phyloP scores from a whole-genome alignment of 2,888 invertebrate genomes.

The Hydrotaea cyrtoneurina region DNA sequence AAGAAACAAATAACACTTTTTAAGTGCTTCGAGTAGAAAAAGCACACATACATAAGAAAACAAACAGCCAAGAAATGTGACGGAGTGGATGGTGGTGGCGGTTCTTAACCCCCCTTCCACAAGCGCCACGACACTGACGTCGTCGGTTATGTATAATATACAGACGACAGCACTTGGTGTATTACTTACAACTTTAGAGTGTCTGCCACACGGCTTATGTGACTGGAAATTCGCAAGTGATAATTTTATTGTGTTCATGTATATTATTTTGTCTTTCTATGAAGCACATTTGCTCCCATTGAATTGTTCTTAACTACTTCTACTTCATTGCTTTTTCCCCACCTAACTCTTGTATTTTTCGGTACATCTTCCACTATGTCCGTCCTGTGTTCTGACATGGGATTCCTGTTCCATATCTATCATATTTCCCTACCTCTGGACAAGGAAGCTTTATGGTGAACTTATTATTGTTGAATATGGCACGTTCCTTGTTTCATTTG shows the following conservation, averaged over 20 bases:
- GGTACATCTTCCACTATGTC: too few relatives aligned
- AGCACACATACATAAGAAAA: constrained; percentile 23
- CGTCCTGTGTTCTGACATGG: too few relatives aligned
- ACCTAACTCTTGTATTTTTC: neutral
- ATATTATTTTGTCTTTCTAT: constrained; percentile 7
- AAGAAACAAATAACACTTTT: constrained; percentile 51
- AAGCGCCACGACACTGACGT: constrained; percentile 45
- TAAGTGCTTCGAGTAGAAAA: constrained; percentile 46
- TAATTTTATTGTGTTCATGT: constrained; percentile 24
- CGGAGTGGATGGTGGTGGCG: constrained; percentile 38
- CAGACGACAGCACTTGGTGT: constrained; percentile 24
- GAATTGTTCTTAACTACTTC: neutral
- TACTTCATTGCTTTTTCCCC: too few relatives aligned
- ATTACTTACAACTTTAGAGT: neutral
- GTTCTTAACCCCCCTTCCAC: constrained; percentile 53
- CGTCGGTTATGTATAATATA: constrained; percentile 40
- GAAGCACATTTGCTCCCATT: neutral
- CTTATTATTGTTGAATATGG: too few relatives aligned
- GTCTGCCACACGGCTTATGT: neutral
- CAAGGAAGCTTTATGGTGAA: too few relatives aligned
- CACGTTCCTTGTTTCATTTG: neutral
- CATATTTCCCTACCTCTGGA: too few relatives aligned
- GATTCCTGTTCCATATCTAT: too few relatives aligned
- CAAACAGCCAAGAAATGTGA: constrained; percentile 6
- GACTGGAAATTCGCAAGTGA: constrained; percentile 38